Evolutionary conservation across 35 echinoderm and acorn worm species (phyloP).

Genomic region (Lytechinus pictus): DNA sequence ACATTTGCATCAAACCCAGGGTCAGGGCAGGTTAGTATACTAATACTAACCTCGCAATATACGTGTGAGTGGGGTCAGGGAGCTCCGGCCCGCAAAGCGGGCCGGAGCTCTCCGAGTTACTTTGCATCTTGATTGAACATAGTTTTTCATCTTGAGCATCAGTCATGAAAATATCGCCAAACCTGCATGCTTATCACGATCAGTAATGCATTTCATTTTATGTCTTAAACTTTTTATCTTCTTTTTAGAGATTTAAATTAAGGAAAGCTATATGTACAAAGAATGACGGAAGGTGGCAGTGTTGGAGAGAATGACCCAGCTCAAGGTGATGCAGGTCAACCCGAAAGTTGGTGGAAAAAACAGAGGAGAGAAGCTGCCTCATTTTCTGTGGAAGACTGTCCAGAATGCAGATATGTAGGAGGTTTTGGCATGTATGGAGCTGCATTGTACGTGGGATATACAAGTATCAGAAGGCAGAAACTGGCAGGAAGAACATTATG

Average conservation of each 20-base stretch:
- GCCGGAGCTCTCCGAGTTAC: too few relatives aligned
- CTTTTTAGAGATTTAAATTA: neutral
- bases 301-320: neutral
- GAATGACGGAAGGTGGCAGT: neutral
- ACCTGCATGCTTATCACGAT: too few relatives aligned
- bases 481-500: neutral
- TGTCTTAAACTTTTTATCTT: neutral
- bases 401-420: slow-evolving; percentile 22
- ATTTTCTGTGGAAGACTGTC: neutral
- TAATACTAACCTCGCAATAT: too few relatives aligned
- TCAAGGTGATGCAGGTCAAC: neutral
- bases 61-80: too few relatives aligned
- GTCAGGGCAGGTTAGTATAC: too few relatives aligned
- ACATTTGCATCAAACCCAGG: too few relatives aligned
- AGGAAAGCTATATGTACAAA: neutral
- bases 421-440: neutral
- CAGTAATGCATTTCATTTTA: too few relatives aligned
- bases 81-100: too few relatives aligned
- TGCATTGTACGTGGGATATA: slow-evolving; percentile 28
- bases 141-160: too few relatives aligned
- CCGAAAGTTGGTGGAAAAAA: neutral
- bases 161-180: too few relatives aligned
- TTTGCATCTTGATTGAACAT: too few relatives aligned
- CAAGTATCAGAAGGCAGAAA: neutral
- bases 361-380: neutral